Percentiles rank a stretch among this genome's conserved stretches.
These are phyloP conservation scores for Otolemur crassicaudatus DNA, from an alignment of 2,797 vertebrate species.

Conservation along the genomic window DNA sequence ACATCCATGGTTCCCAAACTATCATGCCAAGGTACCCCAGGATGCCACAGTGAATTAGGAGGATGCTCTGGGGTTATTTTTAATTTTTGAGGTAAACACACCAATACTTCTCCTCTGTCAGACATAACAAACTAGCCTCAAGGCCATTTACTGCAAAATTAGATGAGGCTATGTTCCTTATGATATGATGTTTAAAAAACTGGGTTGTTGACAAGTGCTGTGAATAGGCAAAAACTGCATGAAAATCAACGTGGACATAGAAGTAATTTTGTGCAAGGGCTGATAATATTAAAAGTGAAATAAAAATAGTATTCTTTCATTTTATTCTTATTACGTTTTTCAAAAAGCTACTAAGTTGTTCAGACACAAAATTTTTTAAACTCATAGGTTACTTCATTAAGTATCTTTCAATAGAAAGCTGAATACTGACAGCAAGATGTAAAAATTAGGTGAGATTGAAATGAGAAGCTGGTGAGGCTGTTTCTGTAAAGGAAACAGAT, in stretches of 20 bases:
- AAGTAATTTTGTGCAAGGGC: not conserved
- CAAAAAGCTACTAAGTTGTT: not conserved
- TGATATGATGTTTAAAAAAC: not conserved
- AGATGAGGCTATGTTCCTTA: not conserved
- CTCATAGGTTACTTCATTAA: not conserved
- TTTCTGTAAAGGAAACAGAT: not conserved
- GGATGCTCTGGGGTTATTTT: not conserved
- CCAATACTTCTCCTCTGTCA: not conserved
- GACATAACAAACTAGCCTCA: not conserved
- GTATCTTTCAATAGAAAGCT: not conserved
- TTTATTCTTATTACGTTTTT: not conserved
- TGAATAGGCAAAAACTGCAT: not conserved
- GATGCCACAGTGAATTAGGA: too few relatives aligned
- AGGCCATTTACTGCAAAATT: not conserved
- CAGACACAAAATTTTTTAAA: not conserved
- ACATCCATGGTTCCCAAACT: not conserved
- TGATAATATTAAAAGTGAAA: not conserved
- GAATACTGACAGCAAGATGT: not conserved
- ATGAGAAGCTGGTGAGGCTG: not conserved
- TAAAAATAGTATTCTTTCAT: not conserved
- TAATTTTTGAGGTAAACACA: not conserved
- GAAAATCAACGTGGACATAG: not conserved
- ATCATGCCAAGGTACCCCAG: not conserved
- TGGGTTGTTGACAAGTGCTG: not conserved
- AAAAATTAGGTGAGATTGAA: not conserved